phyloP scores from a whole-genome alignment of 2,797 vertebrate species.

The Poecilia wingei region DNA sequence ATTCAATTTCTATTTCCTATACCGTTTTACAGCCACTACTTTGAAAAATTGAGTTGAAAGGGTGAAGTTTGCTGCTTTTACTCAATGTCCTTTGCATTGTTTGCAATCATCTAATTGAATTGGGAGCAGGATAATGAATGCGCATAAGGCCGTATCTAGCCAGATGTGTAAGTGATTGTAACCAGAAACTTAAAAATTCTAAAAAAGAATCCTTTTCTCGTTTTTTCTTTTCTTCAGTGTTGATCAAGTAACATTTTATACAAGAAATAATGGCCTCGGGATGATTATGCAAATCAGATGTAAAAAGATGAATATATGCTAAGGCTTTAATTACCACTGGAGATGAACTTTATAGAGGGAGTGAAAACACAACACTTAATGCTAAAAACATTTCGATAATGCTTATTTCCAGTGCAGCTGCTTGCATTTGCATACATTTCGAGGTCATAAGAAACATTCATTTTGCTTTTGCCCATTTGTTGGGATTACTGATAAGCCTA shows the following conservation, averaged over 20 bases:
- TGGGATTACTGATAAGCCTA: conserved; percentile 3
- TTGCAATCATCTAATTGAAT: conserved; percentile 21
- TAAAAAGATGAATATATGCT: conserved; percentile 60
- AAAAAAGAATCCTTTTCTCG: conserved; percentile 36
- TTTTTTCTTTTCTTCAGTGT: conserved; percentile 6
- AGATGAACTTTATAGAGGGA: conserved; percentile 52
- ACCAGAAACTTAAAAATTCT: conserved; percentile 4
- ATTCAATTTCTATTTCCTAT: background rate
- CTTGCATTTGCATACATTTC: conserved; percentile 24
- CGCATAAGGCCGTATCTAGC: conserved; percentile 13
- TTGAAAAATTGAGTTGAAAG: background rate
- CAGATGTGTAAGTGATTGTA: background rate
- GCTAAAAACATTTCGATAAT: conserved; percentile 50
- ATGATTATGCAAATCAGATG: conserved; percentile 67
- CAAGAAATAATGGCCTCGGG: conserved; percentile 40
- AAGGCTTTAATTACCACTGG: conserved; percentile 66
- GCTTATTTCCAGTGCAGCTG: conserved; percentile 42
- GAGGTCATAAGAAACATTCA: conserved; percentile 22
- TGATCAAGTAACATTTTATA: conserved; percentile 34
- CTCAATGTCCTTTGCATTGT: conserved; percentile 7
- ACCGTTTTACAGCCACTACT: background rate
- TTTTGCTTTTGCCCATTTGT: conserved; percentile 39
- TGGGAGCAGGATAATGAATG: conserved; percentile 18
- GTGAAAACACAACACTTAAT: conserved; percentile 34
- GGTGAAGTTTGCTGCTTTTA: conserved; percentile 12